Evolutionary conservation across 2,888 invertebrate species (phyloP), one percentile per base, ranked within the genome.

Genomic region (Leuctra nigra): DNA sequence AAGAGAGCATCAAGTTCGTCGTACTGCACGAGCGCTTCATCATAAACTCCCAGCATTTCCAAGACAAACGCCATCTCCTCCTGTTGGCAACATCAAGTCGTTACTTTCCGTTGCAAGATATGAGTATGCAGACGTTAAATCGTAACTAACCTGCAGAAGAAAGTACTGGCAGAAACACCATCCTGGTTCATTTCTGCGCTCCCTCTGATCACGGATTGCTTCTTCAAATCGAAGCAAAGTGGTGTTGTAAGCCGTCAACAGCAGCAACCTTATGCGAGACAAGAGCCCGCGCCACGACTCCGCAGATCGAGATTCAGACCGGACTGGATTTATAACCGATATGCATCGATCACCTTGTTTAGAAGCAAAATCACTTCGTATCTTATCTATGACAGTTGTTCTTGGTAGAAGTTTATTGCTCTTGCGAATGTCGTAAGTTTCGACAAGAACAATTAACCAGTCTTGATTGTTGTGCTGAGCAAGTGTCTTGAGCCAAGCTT

Each of bases 101-200:
- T 29, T 11, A 29, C 11, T 29, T 29, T 6, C 29, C 29, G 29
- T 29, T 11, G 7, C 6, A 29, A 7, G 7, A 29, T 7, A 29
- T 29, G 7, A 29, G 11, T 11, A 2, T 39, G 52, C 29, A n/a
- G 20, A 38, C 1, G 18, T 18, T 11, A 25, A 13, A 13, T 11
- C 25, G 2, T 6, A 36, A 35, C 41, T 39, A 48, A 87, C 90
- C 80, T 92, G 91, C 64, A 96, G 78, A 64, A 92, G 80, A 76
- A 97, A 97, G 75, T 96, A 97, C 70, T 87, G 85, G 71, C 90
- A 90, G 75, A 96, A 97, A 72, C 89, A 90, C 97, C 97, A 97
- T 24, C 87, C 89, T 0, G 82, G 79, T 67, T 94, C 89, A 72
- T 91, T 96, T 55, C 97, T 77, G 67, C 86, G 86, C 70, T 97